Conservation (phyloP, 1,140 invertebrate genomes). For the Maniola jurtina region DNA sequence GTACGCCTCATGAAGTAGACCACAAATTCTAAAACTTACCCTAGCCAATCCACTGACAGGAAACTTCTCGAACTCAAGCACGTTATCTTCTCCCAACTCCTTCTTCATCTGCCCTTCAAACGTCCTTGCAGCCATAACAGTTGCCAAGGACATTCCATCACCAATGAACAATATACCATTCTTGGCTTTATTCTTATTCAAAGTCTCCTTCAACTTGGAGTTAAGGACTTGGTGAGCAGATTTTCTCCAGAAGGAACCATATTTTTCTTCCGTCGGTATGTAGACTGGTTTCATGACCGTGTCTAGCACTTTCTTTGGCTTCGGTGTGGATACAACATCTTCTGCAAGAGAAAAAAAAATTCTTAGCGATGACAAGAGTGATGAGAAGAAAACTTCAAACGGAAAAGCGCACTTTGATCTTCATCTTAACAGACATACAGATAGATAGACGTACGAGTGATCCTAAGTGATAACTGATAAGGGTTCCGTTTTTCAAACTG, state of each 20-base stretch:
- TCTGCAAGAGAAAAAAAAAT: constrained; percentile 38
- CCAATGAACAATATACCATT: constrained; percentile 90
- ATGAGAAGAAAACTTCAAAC: too few relatives aligned
- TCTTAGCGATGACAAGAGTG: too few relatives aligned
- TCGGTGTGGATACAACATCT: constrained; percentile 45
- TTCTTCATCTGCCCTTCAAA: constrained; percentile 82
- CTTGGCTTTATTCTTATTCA: constrained; percentile 67
- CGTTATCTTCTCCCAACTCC: constrained; percentile 82
- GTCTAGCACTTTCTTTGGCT: constrained; percentile 61
- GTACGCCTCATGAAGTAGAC: neutral
- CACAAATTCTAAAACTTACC: constrained; percentile 48
- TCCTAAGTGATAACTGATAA: too few relatives aligned
- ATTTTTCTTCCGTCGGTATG: constrained; percentile 63
- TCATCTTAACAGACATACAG: too few relatives aligned
- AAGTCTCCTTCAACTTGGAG: constrained; percentile 51
- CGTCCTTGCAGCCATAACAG: constrained; percentile 85
- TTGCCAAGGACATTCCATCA: constrained; percentile 89
- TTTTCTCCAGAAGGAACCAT: constrained; percentile 60
- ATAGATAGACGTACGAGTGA: too few relatives aligned
- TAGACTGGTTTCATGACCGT: constrained; percentile 58
- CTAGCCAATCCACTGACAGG: constrained; percentile 86
- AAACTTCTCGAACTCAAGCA: constrained; percentile 88
- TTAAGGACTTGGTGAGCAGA: constrained; percentile 48
- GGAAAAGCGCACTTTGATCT: too few relatives aligned
- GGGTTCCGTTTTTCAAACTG: too few relatives aligned